Percentiles rank a stretch among this genome's conserved stretches.
phyloP scores from a whole-genome alignment of 92 coral and sea anemone species.

The Pocillopora grandis region DNA sequence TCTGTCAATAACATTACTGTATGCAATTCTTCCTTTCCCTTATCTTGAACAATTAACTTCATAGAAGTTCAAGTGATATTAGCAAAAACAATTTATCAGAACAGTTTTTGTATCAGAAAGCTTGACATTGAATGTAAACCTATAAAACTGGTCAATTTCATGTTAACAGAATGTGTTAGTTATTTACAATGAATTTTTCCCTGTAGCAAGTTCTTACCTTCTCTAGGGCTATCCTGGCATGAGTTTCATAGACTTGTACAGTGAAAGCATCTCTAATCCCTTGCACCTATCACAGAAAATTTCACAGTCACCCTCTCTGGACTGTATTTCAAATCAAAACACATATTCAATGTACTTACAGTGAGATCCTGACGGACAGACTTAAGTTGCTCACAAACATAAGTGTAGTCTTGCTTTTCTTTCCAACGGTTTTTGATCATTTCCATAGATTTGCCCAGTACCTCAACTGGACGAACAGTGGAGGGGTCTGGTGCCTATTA shows the following conservation, averaged over 20 bases:
- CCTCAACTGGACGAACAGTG: constrained; percentile 89
- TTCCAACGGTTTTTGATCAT: constrained; percentile 91
- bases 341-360: constrained; percentile 41
- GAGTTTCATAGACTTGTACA: constrained; percentile 93
- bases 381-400: constrained; percentile 92
- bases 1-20: too few relatives aligned
- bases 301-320: too few relatives aligned
- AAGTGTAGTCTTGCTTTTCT: constrained; percentile 80
- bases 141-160: neutral
- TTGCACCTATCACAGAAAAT: constrained; percentile 73
- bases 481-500: constrained; percentile 94
- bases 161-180: neutral
- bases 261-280: constrained; percentile 97
- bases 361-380: constrained; percentile 97
- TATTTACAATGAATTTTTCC: neutral
- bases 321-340: too few relatives aligned
- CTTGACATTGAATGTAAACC: too few relatives aligned
- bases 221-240: constrained; percentile 99
- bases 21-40: too few relatives aligned
- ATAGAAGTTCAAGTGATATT: too few relatives aligned
- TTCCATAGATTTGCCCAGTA: constrained; percentile 76
- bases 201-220: constrained; percentile 24
- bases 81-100: too few relatives aligned
- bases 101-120: too few relatives aligned
- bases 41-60: too few relatives aligned